Base-by-base conservation (phyloP, 2,113 vertebrate species). In the Oryzias curvinotus region DNA sequence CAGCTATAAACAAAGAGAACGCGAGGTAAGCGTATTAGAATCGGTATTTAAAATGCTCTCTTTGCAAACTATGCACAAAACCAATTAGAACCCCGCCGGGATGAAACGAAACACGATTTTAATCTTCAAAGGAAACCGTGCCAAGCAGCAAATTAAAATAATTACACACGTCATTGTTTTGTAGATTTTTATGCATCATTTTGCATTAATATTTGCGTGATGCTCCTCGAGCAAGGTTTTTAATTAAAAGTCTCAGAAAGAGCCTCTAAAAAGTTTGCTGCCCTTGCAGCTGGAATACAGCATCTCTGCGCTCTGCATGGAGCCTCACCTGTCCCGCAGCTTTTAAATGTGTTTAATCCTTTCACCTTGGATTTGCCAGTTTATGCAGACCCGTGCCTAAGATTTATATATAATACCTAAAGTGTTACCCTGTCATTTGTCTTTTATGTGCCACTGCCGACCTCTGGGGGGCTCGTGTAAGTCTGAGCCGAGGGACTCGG, bases 81-180 rank as follows among this genome's bases (percentile, higher is more conserved):
- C 83, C 88, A 92, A 93, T 92, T 92, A 91, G 87, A 88, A 83
- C 78, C 88, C 88, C 78, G 82, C 73, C 75, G 79, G 86, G 89
- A 91, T 89, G 83, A 91, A 89, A 89, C 78, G 74, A 88, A 89
- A 90, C 71, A 82, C 78, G 85, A 91, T 90, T 81, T 82, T 84
- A 86, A 91, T 91, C 88, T 90, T 92, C 90, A 92, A 92, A 93
- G 83, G 76, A 85, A 87, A 77, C 70, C 84, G 61, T 83, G 80
- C 84, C 54, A 80, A 73, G 65, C 71, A 83, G 84, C 77, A 90
- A 89, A 90, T 91, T 87, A 90, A 88, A 77, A 83, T 85, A 90
- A 88, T 89, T 84, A 86, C 85, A 84, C 81, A 76, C 82, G 85
- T 89, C 86, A 88, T 91, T 91, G 85, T 90, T 89, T 85, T 83